Evolutionary conservation across 1,140 invertebrate genomes (phyloP), one percentile per base, ranked within the genome.

Genomic region (Eueides isabella): DNA sequence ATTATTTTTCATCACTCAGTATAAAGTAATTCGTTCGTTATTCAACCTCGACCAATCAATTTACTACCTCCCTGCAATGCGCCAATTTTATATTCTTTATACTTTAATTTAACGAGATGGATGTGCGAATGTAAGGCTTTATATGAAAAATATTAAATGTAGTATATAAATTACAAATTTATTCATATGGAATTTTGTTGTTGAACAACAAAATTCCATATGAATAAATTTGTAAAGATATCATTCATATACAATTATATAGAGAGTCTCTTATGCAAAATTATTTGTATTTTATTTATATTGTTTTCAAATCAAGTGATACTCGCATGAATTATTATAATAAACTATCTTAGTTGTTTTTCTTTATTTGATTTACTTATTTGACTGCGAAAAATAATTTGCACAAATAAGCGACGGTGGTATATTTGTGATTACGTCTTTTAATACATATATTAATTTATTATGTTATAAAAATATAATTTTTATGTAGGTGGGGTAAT

Each of bases 51-150:
- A 62, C 61, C 67, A 69, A 69, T 70, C 68, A 70, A 70, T 70
- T 70, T 70, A 35, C 35, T 67, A 68, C 68, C 48, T 61, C 67
- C 61, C 68, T 70, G 68, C 68, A 70, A 62, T 70, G 68, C 68
- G 68, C 35, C 68, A 70, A 70, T 70, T 70, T 70, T 70, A 70
- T 70, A 70, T 62, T 70, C 55, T 70, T 70, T 70, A 70, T 70
- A 70, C 61, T 70, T 70, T 61, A 70, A 63, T 70, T 70, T 70
- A 70, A 70, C 68, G 55, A 70, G 68, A 70, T 63, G 68, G 61
- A 70, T 69, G 55, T 65, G 14, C 33, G 63, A 35, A 30, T 33
- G 29, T 65, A 35, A 65, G 63, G 30, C 2, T 38, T 65, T 23
- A 7, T 38, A 23, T 65, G 29, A 33, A 23, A 65, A 16, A 30